Conservation (phyloP, 2,113 vertebrate species). For the Scartelaos histophorus region DNA sequence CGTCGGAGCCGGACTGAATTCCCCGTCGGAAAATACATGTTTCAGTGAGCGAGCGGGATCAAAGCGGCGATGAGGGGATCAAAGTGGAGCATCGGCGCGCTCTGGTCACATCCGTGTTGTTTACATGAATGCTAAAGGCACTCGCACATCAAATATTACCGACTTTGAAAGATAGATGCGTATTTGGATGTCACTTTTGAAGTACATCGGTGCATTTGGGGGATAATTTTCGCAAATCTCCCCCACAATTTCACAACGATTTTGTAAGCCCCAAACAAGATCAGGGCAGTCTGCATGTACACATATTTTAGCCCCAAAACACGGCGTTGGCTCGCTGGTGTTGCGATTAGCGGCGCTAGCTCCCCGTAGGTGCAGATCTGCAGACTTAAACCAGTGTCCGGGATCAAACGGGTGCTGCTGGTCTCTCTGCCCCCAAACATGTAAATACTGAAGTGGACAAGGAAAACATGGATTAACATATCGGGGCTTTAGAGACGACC, state of each 20-base stretch:
- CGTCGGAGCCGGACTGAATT: constrained; percentile 52
- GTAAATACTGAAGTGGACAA: constrained; percentile 18
- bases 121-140: constrained; percentile 83
- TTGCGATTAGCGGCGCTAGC: constrained; percentile 32
- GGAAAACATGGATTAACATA: not conserved
- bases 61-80: constrained; percentile 77
- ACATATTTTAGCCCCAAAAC: constrained; percentile 33
- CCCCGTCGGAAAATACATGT: constrained; percentile 78
- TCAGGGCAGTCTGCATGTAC: constrained; percentile 50
- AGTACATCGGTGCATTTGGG: constrained; percentile 74
- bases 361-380: constrained; percentile 54
- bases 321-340: constrained; percentile 27
- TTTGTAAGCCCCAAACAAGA: constrained; percentile 74
- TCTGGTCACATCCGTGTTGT: constrained; percentile 82
- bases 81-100: constrained; percentile 72
- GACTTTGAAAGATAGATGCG: constrained; percentile 79
- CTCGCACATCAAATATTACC: constrained; percentile 79
- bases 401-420: constrained; percentile 42
- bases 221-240: constrained; percentile 71
- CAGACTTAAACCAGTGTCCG: constrained; percentile 37
- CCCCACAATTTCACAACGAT: constrained; percentile 73
- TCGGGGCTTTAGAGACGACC: not conserved
- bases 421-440: constrained; percentile 23
- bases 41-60: constrained; percentile 76
- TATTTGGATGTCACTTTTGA: constrained; percentile 82